These are phyloP conservation scores for Tapirus terrestris DNA, from an alignment of 2,113 vertebrate genomes.

Conservation along the genomic window DNA sequence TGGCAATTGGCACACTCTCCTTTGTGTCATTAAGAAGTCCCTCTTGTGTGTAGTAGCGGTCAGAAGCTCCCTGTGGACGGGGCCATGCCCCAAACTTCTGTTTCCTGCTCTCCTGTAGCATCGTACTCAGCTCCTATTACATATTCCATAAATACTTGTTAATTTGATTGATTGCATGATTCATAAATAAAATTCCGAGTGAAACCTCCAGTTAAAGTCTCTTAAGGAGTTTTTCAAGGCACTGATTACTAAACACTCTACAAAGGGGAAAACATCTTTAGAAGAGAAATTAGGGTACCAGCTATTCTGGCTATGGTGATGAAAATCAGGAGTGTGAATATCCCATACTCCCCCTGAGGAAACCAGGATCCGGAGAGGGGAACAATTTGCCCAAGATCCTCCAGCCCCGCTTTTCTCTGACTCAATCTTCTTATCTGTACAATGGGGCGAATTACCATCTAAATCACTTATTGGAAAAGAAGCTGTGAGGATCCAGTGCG, in stretches of 20 bases:
- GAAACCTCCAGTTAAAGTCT: slow-evolving; percentile 76
- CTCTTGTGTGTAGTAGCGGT: fast-evolving
- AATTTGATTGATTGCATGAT: slow-evolving; percentile 75
- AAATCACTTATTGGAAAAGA: slow-evolving; percentile 2
- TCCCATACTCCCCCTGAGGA: neutral
- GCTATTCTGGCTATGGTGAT: neutral
- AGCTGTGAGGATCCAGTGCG: neutral
- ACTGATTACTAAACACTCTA: slow-evolving; percentile 74
- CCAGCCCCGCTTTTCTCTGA: neutral
- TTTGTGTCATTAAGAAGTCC: fast-evolving
- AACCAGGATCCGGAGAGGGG: neutral
- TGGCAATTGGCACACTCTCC: fast-evolving
- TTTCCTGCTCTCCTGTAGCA: neutral
- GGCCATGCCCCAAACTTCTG: neutral
- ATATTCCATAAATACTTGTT: slow-evolving; percentile 78
- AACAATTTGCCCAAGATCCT: neutral
- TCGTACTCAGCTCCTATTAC: slow-evolving; percentile 39
- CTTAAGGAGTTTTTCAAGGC: slow-evolving; percentile 75
- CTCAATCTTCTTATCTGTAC: slow-evolving; percentile 26
- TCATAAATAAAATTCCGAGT: slow-evolving; percentile 79
- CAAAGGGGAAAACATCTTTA: slow-evolving; percentile 79
- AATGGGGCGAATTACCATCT: neutral
- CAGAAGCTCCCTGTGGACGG: neutral
- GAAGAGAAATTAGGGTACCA: slow-evolving; percentile 63
- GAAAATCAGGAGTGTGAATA: slow-evolving; percentile 1